These are phyloP conservation scores for Tachypleus tridentatus DNA, from an alignment of 1,140 invertebrate genomes.

Conservation along the genomic window DNA sequence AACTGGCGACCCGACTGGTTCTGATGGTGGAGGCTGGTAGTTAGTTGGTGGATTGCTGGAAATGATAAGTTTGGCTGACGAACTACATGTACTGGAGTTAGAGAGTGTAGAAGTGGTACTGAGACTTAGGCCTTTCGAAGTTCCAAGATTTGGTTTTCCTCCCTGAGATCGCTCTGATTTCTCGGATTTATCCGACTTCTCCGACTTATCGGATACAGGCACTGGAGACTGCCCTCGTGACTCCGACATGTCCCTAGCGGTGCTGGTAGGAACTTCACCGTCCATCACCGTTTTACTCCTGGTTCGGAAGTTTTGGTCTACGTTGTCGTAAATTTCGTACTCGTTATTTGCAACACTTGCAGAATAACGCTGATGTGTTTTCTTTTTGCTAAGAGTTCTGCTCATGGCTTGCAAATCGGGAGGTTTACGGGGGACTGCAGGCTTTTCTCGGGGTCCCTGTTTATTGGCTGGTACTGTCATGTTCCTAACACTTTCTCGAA, in stretches of 20 bases:
- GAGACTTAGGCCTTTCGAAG: conserved; percentile 53
- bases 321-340: conserved; percentile 49
- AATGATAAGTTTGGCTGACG: conserved; percentile 79
- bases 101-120: conserved; percentile 87
- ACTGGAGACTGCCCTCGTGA: conserved; percentile 3
- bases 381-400: conserved; percentile 45
- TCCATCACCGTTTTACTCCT: conserved; percentile 83
- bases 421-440: neutral
- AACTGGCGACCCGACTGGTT: conserved; percentile 74
- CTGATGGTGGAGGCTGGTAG: conserved; percentile 61
- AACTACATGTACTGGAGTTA: conserved; percentile 77
- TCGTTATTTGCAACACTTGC: conserved; percentile 67
- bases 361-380: conserved; percentile 57
- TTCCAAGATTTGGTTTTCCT: conserved; percentile 24
- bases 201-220: conserved; percentile 8
- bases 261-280: conserved; percentile 34
- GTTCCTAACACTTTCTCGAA: conserved; percentile 83
- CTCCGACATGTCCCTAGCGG: conserved; percentile 4
- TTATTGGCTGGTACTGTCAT: conserved; percentile 70
- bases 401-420: neutral
- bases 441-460: conserved; percentile 7
- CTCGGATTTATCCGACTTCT: conserved; percentile 40
- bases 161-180: conserved; percentile 28
- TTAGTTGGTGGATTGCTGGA: conserved; percentile 81
- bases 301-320: conserved; percentile 54